Percentiles rank a stretch among this genome's conserved stretches.
Evolutionary conservation across 1,140 invertebrate species (phyloP).

Genomic region (Planococcus citri): DNA sequence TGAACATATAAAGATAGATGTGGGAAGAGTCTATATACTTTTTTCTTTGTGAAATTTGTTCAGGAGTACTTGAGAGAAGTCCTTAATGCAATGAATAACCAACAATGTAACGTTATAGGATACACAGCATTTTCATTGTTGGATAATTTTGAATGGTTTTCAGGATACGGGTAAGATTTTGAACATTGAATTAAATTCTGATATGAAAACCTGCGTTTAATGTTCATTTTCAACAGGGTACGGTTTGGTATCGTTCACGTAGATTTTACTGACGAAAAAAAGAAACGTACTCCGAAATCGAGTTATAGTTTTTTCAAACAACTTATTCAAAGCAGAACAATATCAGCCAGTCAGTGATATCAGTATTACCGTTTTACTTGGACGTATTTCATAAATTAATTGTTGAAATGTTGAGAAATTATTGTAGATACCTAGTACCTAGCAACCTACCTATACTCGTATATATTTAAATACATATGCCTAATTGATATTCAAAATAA

Average conservation of each 20-base stretch:
- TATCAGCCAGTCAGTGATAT: background rate
- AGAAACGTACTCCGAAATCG: slow-evolving; percentile 53
- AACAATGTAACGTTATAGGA: slow-evolving; percentile 47
- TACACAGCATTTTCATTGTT: slow-evolving; percentile 62
- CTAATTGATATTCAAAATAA: too few species aligned
- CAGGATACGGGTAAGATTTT: slow-evolving; percentile 45
- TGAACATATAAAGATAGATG: too few species aligned
- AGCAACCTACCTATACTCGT: too few species aligned
- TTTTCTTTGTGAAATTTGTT: too few species aligned
- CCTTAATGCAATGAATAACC: slow-evolving; percentile 47
- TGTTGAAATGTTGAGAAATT: too few species aligned
- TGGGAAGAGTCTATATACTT: too few species aligned
- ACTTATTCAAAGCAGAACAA: slow-evolving; percentile 30
- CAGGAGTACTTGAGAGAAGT: slow-evolving; percentile 49
- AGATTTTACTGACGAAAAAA: slow-evolving; percentile 51
- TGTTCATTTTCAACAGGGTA: slow-evolving; percentile 34
- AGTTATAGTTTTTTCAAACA: slow-evolving; percentile 48
- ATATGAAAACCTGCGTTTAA: background rate
- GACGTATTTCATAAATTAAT: too few species aligned
- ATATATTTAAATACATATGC: too few species aligned
- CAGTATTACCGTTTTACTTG: too few species aligned
- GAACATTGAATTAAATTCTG: background rate
- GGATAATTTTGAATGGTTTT: slow-evolving; percentile 67
- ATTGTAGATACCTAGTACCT: too few species aligned
- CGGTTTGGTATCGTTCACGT: slow-evolving; percentile 62